Evolutionary conservation across 2,113 vertebrate genomes (phyloP), one percentile per base, ranked within the genome.

Genomic region (Andinoacara biseriatus): DNA sequence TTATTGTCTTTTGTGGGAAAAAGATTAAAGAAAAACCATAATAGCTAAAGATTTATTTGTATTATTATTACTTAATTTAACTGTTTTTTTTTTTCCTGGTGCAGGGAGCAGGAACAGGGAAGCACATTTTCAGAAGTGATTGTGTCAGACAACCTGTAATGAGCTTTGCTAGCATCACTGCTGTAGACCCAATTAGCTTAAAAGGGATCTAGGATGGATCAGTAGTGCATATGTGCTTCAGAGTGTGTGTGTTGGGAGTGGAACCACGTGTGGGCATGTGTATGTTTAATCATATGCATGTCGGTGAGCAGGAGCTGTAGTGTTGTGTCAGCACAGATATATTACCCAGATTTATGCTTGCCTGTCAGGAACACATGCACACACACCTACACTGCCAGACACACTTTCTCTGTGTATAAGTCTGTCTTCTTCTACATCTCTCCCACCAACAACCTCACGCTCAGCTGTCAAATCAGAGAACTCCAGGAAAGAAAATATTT

Each of bases 141-240:
- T 63, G 81, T 77, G 67, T 82, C 62, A 75, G 82, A 74, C 10
- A 29, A 77, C 29, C 67, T 75, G 80, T 88, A 87, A 89, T 88
- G 74, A 85, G 83, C 56, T 86, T 86, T 84, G 49, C 74, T 54
- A 87, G 84, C 84, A 80, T 83, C 87, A 14, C 82, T 2, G 18
- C 85, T 80, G 65, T 29, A 81, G 81, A 84, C 84, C 65, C 87
- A 93, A 92, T 92, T 91, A 92, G 61, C 79, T 91, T 92, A 93
- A 93, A 92, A 91, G 90, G 81, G 87, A 56, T 85, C 59, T 56
- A 13, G 87, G 82, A 91, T 85, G 67, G 81, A 90, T 91, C 67
- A 85, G 54, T 74, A 20, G 58, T 24, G 56, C 76, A 31, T 11
- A 31, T 67, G 52, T 58, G 57, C 10, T 7, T 72, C 24, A 11